Evolutionary conservation across 2,113 vertebrate genomes (phyloP).

Genomic region (Salvelinus namaycush): DNA sequence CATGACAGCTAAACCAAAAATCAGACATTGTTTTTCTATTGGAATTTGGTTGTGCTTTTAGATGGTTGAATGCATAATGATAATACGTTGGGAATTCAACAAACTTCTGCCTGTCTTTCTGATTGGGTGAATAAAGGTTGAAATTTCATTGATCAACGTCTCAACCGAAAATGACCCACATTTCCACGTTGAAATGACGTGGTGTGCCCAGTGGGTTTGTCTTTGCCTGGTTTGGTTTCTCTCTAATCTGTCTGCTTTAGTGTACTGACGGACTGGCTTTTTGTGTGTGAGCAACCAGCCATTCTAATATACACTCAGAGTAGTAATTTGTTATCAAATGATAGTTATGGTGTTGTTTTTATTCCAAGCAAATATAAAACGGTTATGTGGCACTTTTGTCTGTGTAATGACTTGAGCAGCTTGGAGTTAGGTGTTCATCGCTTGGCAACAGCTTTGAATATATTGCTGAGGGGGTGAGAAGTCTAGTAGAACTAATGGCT

Average conservation of each 20-base stretch:
- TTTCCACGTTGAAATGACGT: too few species aligned
- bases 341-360: not conserved
- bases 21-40: too few species aligned
- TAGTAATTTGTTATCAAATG: not conserved
- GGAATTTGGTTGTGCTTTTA: too few species aligned
- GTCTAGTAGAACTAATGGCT: slow-evolving; percentile 19
- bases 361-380: not conserved
- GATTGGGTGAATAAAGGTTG: too few species aligned
- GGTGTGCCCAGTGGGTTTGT: not conserved
- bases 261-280: not conserved
- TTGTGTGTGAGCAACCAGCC: not conserved
- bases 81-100: too few species aligned
- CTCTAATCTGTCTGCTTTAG: not conserved
- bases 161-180: too few species aligned
- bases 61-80: too few species aligned
- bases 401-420: not conserved
- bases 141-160: too few species aligned
- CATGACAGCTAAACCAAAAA: too few species aligned
- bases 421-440: slow-evolving; percentile 5
- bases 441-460: slow-evolving; percentile 21
- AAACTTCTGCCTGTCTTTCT: too few species aligned
- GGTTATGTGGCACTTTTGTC: not conserved
- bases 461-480: not conserved
- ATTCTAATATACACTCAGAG: not conserved
- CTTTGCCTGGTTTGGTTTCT: not conserved